Evolutionary conservation across 2,113 vertebrate genomes (phyloP).

Genomic region (Heterotis niloticus): DNA sequence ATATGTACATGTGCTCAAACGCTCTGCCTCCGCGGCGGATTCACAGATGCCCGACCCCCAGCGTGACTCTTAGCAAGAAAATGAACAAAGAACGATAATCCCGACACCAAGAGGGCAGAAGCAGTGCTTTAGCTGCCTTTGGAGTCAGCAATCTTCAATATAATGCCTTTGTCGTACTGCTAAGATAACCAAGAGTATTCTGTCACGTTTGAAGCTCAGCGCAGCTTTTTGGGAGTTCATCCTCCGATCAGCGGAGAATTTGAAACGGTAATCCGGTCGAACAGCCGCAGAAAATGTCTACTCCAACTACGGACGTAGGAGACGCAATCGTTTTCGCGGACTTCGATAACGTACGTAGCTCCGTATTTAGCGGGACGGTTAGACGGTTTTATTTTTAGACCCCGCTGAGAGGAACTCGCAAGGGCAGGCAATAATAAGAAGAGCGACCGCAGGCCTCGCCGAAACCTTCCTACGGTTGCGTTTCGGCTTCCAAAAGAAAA

Average conservation of each 20-base stretch:
- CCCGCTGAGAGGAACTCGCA: neutral
- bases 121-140: conserved; percentile 17
- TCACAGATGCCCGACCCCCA: neutral
- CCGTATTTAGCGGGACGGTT: neutral
- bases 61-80: conserved; percentile 3
- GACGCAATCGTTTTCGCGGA: neutral
- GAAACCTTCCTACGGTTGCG: conserved; percentile 43
- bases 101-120: neutral
- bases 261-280: conserved; percentile 6
- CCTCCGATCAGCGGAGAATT: conserved; percentile 13
- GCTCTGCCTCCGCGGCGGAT: neutral
- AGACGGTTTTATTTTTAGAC: neutral
- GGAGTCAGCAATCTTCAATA: neutral
- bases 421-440: conserved; percentile 39
- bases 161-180: conserved; percentile 26
- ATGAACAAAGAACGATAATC: conserved; percentile 17
- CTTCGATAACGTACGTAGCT: neutral
- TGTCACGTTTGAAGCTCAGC: neutral
- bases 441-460: conserved; percentile 17
- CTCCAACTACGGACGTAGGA: neutral
- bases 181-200: conserved; percentile 23
- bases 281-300: conserved; percentile 13
- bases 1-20: neutral
- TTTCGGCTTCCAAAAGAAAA: conserved; percentile 51
- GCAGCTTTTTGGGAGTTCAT: neutral